Evolutionary conservation across 2,888 invertebrate genomes (phyloP).

Genomic region (Andrena praecox): DNA sequence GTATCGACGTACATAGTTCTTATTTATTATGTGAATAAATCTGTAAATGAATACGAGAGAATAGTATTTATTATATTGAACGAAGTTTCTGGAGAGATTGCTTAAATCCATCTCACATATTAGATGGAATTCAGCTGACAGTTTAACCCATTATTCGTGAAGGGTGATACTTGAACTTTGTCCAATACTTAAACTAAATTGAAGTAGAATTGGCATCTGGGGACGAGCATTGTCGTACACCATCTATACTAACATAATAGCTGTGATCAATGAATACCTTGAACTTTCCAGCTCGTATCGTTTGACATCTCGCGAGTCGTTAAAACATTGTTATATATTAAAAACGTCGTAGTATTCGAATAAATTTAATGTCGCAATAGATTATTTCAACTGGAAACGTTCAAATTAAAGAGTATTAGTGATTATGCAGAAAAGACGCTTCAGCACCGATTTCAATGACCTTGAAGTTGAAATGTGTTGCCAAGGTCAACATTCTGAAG

Average conservation of each 20-base stretch:
- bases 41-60: no score
- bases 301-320: not conserved
- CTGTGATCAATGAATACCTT: slow-evolving; percentile 7
- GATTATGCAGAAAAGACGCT: no score
- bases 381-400: no score
- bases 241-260: slow-evolving; percentile 12
- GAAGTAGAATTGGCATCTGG: slow-evolving; percentile 37
- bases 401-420: no score
- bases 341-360: not conserved
- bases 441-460: no score
- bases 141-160: slow-evolving; percentile 22
- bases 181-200: slow-evolving; percentile 60
- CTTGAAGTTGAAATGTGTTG: no score
- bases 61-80: not conserved
- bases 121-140: slow-evolving; percentile 36
- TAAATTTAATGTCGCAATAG: not conserved
- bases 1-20: no score
- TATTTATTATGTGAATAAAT: no score
- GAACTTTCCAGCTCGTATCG: not conserved
- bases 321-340: not conserved
- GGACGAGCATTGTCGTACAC: slow-evolving; percentile 8
- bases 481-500: no score
- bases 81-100: slow-evolving; percentile 3
- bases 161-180: slow-evolving; percentile 45
- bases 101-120: slow-evolving; percentile 2